These are phyloP conservation scores for Gephyroberyx darwinii DNA, from an alignment of 2,797 vertebrate species.

Conservation along the genomic window DNA sequence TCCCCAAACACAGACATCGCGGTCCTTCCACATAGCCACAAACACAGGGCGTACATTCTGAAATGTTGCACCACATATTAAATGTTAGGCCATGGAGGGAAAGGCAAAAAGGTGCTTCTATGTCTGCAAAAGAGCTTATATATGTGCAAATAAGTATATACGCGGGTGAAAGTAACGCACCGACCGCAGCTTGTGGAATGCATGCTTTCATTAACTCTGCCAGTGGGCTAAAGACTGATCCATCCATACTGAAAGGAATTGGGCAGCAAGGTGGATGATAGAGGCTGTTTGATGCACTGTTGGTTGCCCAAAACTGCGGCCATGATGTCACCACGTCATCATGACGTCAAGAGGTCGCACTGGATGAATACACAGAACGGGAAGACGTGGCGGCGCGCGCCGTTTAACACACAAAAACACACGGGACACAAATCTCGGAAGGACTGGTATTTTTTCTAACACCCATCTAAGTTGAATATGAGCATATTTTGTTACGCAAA, in stretches of 20 bases:
- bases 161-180: too few relatives aligned
- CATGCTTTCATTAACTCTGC: background rate
- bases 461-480: too few relatives aligned
- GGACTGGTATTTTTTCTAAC: too few relatives aligned
- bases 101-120: too few relatives aligned
- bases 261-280: background rate
- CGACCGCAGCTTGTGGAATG: too few relatives aligned
- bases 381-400: background rate
- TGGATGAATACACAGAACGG: background rate
- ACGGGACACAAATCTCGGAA: too few relatives aligned
- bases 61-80: too few relatives aligned
- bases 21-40: background rate
- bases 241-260: background rate
- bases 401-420: background rate
- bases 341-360: too few relatives aligned
- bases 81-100: too few relatives aligned
- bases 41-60: background rate
- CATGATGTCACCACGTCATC: background rate
- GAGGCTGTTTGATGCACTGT: background rate
- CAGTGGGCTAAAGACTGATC: background rate
- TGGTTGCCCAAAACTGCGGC: background rate
- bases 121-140: too few relatives aligned
- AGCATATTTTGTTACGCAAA: too few relatives aligned
- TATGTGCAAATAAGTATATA: conserved; percentile 11
- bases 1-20: background rate